phyloP scores from a whole-genome alignment of 2,888 invertebrate species.

The Dioctria linearis region DNA sequence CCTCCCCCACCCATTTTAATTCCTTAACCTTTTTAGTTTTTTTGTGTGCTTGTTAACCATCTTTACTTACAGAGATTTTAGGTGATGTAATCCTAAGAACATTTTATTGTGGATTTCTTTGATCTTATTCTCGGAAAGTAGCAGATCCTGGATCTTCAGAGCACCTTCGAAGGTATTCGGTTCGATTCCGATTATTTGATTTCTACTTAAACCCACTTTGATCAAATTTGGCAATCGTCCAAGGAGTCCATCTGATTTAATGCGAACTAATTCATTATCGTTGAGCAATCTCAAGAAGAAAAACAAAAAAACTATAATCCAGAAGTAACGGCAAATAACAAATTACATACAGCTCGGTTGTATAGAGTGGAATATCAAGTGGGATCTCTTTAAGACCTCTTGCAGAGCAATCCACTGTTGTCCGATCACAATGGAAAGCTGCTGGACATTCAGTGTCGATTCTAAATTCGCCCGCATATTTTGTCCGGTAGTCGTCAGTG shows the following conservation, averaged over 20 bases:
- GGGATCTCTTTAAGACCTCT: slow-evolving; percentile 89
- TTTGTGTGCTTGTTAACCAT: too few species aligned
- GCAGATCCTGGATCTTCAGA: slow-evolving; percentile 87
- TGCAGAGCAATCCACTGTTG: slow-evolving; percentile 91
- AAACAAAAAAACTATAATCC: not conserved
- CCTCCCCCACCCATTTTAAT: slow-evolving; percentile 5
- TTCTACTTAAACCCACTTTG: slow-evolving; percentile 91
- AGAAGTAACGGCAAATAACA: too few species aligned
- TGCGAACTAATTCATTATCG: slow-evolving; percentile 89
- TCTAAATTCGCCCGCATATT: slow-evolving; percentile 86
- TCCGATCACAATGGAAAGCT: slow-evolving; percentile 91
- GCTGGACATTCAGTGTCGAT: slow-evolving; percentile 89
- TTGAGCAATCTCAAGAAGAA: slow-evolving; percentile 81
- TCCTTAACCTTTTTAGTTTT: not conserved
- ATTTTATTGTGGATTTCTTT: slow-evolving; percentile 92
- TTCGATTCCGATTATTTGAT: slow-evolving; percentile 90
- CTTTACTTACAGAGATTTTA: slow-evolving; percentile 82
- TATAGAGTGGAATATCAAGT: slow-evolving; percentile 90
- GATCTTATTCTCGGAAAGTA: slow-evolving; percentile 91
- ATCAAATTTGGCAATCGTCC: slow-evolving; percentile 89
- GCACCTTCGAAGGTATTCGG: slow-evolving; percentile 96
- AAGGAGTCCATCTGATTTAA: slow-evolving; percentile 90
- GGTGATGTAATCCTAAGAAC: slow-evolving; percentile 89
- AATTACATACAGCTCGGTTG: slow-evolving; percentile 85
- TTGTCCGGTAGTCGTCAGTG: slow-evolving; percentile 85